phyloP scores from a whole-genome alignment of 1,140 invertebrate genomes.

The Procambarus virginalis region DNA sequence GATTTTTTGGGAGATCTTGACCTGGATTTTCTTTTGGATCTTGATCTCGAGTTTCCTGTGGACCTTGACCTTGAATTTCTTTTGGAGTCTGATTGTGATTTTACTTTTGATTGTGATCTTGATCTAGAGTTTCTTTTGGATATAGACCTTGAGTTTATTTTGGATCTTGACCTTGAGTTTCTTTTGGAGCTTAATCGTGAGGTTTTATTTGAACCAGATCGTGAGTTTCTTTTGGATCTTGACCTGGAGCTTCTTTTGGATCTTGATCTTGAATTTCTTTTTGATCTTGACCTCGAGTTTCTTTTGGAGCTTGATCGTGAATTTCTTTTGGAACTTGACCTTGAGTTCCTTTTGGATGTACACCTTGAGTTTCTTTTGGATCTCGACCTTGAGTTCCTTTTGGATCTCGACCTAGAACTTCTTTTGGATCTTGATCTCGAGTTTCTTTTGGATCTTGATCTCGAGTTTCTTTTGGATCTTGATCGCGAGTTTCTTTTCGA shows the following conservation, averaged over 20 bases:
- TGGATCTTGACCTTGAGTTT: not conserved
- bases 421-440: not conserved
- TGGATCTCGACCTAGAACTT: slow-evolving; percentile 15
- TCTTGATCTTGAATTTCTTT: not conserved
- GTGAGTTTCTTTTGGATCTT: not conserved
- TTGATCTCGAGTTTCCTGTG: slow-evolving; percentile 12
- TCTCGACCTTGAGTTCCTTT: not conserved
- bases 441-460: not conserved
- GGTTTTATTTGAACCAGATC: not conserved
- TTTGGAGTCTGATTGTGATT: slow-evolving; percentile 3
- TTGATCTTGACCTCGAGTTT: not conserved
- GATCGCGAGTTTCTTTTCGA: not conserved
- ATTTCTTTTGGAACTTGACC: not conserved
- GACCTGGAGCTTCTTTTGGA: not conserved
- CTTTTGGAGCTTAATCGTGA: not conserved
- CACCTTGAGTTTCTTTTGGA: not conserved
- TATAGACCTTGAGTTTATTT: slow-evolving; percentile 20
- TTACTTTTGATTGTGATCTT: slow-evolving; percentile 2
- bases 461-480: not conserved
- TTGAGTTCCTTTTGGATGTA: not conserved
- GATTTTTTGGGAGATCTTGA: slow-evolving; percentile 20
- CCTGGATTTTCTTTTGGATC: slow-evolving; percentile 11
- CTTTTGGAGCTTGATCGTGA: not conserved
- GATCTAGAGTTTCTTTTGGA: not conserved
- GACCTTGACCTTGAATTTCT: slow-evolving; percentile 9